These are phyloP conservation scores for Scarus forsteni DNA, from an alignment of 2,797 vertebrate species.

Conservation along the genomic window DNA sequence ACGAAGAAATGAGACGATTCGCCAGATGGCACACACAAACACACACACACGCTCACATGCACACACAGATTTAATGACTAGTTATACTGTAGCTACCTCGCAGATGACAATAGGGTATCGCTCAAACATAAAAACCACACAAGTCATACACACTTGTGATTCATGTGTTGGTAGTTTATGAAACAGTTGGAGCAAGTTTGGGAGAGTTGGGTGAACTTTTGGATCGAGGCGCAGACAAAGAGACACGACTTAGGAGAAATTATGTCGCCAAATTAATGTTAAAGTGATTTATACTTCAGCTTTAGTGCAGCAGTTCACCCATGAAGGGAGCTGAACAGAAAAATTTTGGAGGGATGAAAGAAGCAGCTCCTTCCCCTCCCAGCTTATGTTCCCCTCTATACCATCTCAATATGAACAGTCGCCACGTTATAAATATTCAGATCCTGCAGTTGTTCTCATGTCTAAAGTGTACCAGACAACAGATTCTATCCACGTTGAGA, in stretches of 20 bases:
- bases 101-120: slow-evolving; percentile 44
- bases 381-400: slow-evolving; percentile 70
- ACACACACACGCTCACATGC: slow-evolving; percentile 18
- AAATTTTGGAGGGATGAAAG: slow-evolving; percentile 19
- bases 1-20: slow-evolving; percentile 69
- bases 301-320: slow-evolving; percentile 5
- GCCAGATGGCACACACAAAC: slow-evolving; percentile 70
- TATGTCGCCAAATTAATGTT: not conserved
- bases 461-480: slow-evolving; percentile 85
- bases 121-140: slow-evolving; percentile 37
- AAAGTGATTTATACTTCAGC: not conserved
- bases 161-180: slow-evolving; percentile 16
- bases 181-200: slow-evolving; percentile 37
- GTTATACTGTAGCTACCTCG: slow-evolving; percentile 51
- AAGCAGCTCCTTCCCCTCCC: slow-evolving; percentile 25
- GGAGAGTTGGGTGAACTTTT: slow-evolving; percentile 40
- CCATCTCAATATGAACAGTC: slow-evolving; percentile 81
- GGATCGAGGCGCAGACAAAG: not conserved
- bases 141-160: slow-evolving; percentile 35
- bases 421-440: slow-evolving; percentile 88
- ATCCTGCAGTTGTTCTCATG: slow-evolving; percentile 87
- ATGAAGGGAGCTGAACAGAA: not conserved
- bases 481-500: slow-evolving; percentile 85
- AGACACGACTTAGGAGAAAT: not conserved
- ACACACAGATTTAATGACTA: slow-evolving; percentile 56